Percentiles rank a stretch among this genome's conserved stretches.
Conservation (phyloP, 2,888 invertebrate species). For the Pheosia tremula region DNA sequence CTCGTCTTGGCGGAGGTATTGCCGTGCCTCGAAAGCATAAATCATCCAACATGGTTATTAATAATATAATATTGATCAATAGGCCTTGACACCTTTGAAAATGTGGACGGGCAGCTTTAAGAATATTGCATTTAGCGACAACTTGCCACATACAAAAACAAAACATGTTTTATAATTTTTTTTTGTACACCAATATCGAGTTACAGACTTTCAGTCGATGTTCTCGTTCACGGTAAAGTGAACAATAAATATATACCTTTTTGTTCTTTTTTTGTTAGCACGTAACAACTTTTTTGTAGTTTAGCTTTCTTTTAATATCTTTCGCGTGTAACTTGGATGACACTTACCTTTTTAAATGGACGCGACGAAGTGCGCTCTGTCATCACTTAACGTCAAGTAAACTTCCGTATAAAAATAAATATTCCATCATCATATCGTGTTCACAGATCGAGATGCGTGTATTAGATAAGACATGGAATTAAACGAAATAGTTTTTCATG, state of each 20-base stretch:
- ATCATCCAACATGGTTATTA: too few species aligned
- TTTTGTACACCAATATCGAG: neutral
- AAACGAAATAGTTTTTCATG: neutral
- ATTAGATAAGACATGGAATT: conserved; percentile 37
- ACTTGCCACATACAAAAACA: neutral
- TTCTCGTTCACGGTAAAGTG: neutral
- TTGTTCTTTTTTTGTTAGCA: neutral
- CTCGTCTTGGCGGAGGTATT: too few species aligned
- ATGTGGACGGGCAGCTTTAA: too few species aligned
- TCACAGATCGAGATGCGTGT: conserved; percentile 24
- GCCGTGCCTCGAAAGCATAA: too few species aligned
- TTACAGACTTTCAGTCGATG: neutral
- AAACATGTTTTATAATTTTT: neutral
- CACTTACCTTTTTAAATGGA: conserved; percentile 1
- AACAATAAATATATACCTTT: neutral
- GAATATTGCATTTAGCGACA: neutral
- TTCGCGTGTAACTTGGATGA: neutral
- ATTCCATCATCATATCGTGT: conserved; percentile 15
- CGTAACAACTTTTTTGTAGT: neutral
- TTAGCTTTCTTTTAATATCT: neutral
- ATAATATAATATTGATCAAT: too few species aligned
- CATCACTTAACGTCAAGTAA: neutral
- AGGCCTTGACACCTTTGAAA: too few species aligned
- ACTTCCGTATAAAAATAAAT: neutral
- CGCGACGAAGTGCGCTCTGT: neutral